A percentile compares a stretch with the other conserved stretches of the same genome.
Evolutionary conservation across 23 tunicate genomes (phyloP).

Genomic region (Trididemnum clinides): DNA sequence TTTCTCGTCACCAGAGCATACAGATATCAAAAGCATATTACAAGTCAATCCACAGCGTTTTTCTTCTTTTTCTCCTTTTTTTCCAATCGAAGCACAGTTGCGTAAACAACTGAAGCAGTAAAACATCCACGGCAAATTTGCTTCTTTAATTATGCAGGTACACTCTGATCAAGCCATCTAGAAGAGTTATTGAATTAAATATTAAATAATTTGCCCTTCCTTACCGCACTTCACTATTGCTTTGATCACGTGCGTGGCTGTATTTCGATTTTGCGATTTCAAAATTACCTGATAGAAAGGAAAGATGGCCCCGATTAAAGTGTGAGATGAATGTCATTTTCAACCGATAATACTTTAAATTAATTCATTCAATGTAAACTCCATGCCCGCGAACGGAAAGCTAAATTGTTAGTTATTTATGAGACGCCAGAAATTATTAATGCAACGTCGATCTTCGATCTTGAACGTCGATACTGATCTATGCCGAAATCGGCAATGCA

Average conservation of each 20-base stretch:
- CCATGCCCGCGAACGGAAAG: constrained; percentile 15
- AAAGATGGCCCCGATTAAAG: neutral
- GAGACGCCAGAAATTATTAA: neutral
- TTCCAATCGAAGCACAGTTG: too few relatives aligned
- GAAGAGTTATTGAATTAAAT: neutral
- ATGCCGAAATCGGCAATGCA: too few relatives aligned
- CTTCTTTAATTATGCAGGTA: constrained; percentile 6
- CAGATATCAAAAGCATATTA: too few relatives aligned
- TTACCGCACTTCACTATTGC: neutral
- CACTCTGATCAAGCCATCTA: neutral
- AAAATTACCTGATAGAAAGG: neutral
- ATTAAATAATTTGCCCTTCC: neutral
- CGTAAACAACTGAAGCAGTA: neutral
- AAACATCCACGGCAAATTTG: neutral
- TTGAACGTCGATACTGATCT: too few relatives aligned
- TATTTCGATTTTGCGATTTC: neutral
- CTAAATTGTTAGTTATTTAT: neutral
- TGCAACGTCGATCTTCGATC: neutral
- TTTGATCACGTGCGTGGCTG: neutral
- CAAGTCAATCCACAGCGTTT: too few relatives aligned
- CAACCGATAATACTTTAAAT: neutral
- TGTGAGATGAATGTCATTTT: constrained; percentile 3
- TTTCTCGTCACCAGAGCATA: too few relatives aligned
- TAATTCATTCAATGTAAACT: constrained; percentile 18
- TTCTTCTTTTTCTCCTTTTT: too few relatives aligned